Base-by-base conservation (phyloP, 2,797 vertebrate genomes). In the Alauda arvensis region DNA sequence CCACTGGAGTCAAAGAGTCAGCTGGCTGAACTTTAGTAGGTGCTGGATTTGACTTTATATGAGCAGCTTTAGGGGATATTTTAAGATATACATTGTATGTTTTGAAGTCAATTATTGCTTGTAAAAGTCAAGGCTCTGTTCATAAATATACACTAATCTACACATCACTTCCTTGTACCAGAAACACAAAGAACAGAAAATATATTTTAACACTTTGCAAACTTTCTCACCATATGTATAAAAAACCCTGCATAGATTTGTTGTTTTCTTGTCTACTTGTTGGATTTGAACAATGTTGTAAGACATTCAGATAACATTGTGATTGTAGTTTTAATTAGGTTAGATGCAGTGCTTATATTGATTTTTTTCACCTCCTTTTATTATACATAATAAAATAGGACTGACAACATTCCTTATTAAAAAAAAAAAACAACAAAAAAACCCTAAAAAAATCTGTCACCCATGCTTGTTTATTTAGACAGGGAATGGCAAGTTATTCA, bases 171-270 rank as follows among this genome's bases (percentile, higher is more conserved):
- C 59, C 71, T 92, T 95, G 87, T 95, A 93, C 79, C 60, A 86
- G 70, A 90, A 91, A 88, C 91, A 91, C 83, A 72, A 66, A 88
- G 79, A 93, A 91, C 62, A 93, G 83, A 94, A 90, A 59, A 86
- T 89, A 92, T 88, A 93, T 88, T 95, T 92, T 93, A 88, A 95
- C 83, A 80, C 60, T 92, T 79, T 59, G 56, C 88, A 83, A 88
- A 92, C 68, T 94, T 95, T 90, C 90, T 93, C 81, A 92, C 83
- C 82, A 92, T 94, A 93, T 95, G 89, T 95, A 92, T 89, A 93
- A 91, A 95, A 95, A 91, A n/a, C 89, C 91, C 89, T 94, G 92
- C 92, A 95, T 94, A 95, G 92, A 94, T 95, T 88, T 93, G 71
- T 91, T 92, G 82, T 87, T 95, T 91, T 92, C 83, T 89, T 95